Evolutionary conservation across 2,888 invertebrate genomes (phyloP), one percentile per base, ranked within the genome.

Genomic region (Oscheius sp.): DNA sequence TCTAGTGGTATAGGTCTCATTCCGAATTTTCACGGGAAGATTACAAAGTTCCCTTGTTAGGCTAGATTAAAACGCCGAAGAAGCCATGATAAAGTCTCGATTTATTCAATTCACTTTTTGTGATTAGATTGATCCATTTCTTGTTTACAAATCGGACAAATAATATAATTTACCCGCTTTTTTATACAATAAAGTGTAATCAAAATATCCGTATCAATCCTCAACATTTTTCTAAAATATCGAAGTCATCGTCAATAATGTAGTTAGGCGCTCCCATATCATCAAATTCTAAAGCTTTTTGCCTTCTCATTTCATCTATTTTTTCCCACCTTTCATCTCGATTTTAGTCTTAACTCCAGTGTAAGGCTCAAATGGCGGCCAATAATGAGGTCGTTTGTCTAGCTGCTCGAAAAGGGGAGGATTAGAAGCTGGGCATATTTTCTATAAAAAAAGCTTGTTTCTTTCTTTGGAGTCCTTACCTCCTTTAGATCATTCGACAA

Each of bases 171-270:
- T n/a, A n/a, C n/a, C n/a, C n/a, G n/a, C n/a, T n/a, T n/a, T n/a
- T n/a, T n/a, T n/a, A n/a, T n/a, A n/a, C n/a, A n/a, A n/a, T n/a
- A n/a, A n/a, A n/a, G n/a, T n/a, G n/a, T n/a, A n/a, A n/a, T n/a
- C n/a, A n/a, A n/a, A n/a, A n/a, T n/a, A n/a, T n/a, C n/a, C n/a
- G n/a, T n/a, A n/a, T n/a, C n/a, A n/a, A n/a, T n/a, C n/a, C n/a
- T n/a, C n/a, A n/a, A n/a, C n/a, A n/a, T n/a, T n/a, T n/a, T 4
- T 82, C 80, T 25, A 86, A 72, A 8, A 86, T 70, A 58, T 86
- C 86, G 57, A 86, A 86, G 25, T 83, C 81, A 12, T 86, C 86
- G 50, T 86, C 86, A 20, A 79, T 82, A 65, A 83, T 81, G 64
- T 70, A 81, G 48, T 77, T 73, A 2, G 82, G 79, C 10, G 78